Evolutionary conservation across 2,888 invertebrate species (phyloP).

Genomic region (Osmoderma eremita): DNA sequence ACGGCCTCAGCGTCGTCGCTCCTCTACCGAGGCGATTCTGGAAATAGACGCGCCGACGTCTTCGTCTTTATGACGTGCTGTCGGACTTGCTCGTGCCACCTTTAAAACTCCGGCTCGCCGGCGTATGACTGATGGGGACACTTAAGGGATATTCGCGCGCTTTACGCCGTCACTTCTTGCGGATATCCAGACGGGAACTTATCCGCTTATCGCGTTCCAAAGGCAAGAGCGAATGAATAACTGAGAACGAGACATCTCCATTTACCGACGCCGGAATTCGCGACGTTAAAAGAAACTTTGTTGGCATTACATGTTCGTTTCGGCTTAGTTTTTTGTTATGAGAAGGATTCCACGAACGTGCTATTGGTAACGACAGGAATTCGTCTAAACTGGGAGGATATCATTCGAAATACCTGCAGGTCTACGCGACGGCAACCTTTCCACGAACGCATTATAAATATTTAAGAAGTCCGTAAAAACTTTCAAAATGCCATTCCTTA

Average conservation of each 20-base stretch:
- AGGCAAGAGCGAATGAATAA: constrained; percentile 17
- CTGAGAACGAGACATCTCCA: constrained; percentile 12
- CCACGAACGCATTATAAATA: no score
- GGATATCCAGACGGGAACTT: constrained; percentile 10
- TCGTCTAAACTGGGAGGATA: no score
- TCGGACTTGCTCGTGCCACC: constrained; percentile 29
- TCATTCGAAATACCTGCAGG: no score
- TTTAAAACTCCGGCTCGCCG: constrained; percentile 18
- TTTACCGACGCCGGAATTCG: constrained; percentile 18
- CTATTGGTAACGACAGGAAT: no score
- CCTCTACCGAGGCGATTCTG: constrained; percentile 21
- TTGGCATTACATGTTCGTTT: neutral
- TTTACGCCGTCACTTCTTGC: neutral
- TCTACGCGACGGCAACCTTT: no score
- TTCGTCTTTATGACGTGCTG: constrained; percentile 28
- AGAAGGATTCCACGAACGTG: no score
- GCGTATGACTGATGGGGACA: constrained; percentile 14
- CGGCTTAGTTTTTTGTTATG: no score
- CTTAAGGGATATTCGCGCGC: neutral
- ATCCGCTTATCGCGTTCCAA: constrained; percentile 16
- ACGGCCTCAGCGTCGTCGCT: constrained; percentile 13
- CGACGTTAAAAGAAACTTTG: neutral
- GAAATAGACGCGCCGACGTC: constrained; percentile 21
- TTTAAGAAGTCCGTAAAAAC: no score
- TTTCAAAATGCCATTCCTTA: no score